phyloP scores from a whole-genome alignment of 2,888 invertebrate genomes.

The Erynnis tages region DNA sequence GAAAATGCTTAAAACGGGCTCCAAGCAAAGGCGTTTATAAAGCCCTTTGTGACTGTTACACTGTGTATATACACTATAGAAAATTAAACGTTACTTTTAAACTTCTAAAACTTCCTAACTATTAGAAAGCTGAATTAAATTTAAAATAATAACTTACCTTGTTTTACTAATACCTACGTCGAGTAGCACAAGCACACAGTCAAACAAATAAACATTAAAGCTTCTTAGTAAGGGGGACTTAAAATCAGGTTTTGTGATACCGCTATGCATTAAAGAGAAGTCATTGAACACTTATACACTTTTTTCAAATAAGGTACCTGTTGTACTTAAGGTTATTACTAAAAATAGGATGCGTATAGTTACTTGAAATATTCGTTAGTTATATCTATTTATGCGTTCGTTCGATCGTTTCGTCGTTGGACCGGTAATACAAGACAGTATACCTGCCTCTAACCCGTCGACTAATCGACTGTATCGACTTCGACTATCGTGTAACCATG shows the following conservation, averaged over 20 bases:
- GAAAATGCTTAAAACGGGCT: too few species aligned
- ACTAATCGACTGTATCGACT: conserved; percentile 49
- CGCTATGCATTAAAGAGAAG: conserved; percentile 56
- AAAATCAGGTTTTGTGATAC: conserved; percentile 64
- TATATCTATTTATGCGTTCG: conserved; percentile 54
- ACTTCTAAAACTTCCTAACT: too few species aligned
- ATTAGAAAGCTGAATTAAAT: too few species aligned
- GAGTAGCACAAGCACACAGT: conserved; percentile 27
- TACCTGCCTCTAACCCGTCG: conserved; percentile 64
- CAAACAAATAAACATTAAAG: conserved; percentile 50
- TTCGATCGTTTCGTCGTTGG: conserved; percentile 75
- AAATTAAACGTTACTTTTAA: too few species aligned
- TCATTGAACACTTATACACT: conserved; percentile 17
- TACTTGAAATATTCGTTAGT: conserved; percentile 29
- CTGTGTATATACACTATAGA: too few species aligned
- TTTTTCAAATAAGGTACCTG: too few species aligned
- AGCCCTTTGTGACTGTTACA: too few species aligned
- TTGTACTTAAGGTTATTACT: too few species aligned
- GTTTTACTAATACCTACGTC: background rate
- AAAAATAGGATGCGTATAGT: too few species aligned
- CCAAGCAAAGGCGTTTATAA: too few species aligned
- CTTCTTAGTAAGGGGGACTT: conserved; percentile 44
- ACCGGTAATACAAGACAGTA: conserved; percentile 61
- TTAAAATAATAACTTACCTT: conserved; percentile 8
- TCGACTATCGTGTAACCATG: background rate